Base-by-base conservation (phyloP, 2,113 vertebrate genomes). In the Centrocercus urophasianus region DNA sequence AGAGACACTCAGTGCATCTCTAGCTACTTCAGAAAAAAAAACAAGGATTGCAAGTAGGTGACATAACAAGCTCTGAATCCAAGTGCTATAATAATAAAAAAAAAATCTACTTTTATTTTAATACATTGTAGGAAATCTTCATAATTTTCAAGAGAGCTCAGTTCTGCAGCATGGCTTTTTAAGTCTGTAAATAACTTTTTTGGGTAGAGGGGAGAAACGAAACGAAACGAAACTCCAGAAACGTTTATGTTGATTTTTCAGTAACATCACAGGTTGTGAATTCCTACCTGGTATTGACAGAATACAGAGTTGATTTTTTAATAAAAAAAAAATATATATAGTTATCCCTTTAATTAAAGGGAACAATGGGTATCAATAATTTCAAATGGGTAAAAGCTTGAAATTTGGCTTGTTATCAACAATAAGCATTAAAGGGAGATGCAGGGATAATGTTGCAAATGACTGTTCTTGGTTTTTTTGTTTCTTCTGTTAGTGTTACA, bases 101-200 rank as follows among this genome's bases (percentile, higher is more conserved):
- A 98, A 98, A 98, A 99, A 98, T 98, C 98, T 98, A 98, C 98
- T 98, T 99, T 99, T 99, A 99, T 99, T 99, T 99, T 99, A 99
- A 98, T 99, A 99, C 99, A 99, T 99, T 98, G 98, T 99, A 99
- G 99, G 98, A 98, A 98, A 98, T 98, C 98, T 98, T 99, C 98
- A 98, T 99, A 98, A 99, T 99, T 99, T 99, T 98, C 98, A 98
- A 98, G 98, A 98, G 97, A 97, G 92, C 96, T 97, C 95, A 93
- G 98, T 98, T 98, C 98, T 98, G 98, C 98, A 98, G 99, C 99
- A 99, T 99, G 99, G 98, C 98, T 97, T 99, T 99, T 98, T 98
- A 98, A 98, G 98, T 99, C 98, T 99, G 99, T 99, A 99, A 99
- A 99, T 99, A 99, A 98, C 98, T 98, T 54, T 54, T 96, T 94